These are phyloP conservation scores for Drosophila infuscata DNA, from an alignment of 2,888 invertebrate species.

Conservation along the genomic window DNA sequence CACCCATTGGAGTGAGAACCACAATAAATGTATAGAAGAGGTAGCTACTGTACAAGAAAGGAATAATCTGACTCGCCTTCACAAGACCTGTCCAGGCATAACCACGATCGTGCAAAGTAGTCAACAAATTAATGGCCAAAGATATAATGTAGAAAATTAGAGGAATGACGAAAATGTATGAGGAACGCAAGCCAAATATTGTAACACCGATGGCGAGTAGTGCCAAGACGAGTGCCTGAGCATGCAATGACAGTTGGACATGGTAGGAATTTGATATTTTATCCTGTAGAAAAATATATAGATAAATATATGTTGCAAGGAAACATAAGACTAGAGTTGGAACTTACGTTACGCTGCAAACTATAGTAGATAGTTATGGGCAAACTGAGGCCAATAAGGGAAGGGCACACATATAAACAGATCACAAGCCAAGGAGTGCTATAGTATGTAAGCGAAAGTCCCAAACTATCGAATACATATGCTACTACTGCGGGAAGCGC, in stretches of 20 bases:
- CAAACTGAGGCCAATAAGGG: constrained; percentile 79
- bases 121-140: constrained; percentile 74
- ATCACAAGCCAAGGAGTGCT: constrained; percentile 86
- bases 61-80: constrained; percentile 83
- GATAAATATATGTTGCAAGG: background rate
- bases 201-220: constrained; percentile 67
- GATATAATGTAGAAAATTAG: constrained; percentile 76
- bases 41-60: constrained; percentile 85
- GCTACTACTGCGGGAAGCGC: constrained; percentile 81
- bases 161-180: constrained; percentile 76
- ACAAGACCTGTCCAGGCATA: constrained; percentile 76
- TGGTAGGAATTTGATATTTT: constrained; percentile 66
- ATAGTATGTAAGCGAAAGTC: constrained; percentile 87
- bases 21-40: constrained; percentile 85
- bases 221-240: constrained; percentile 76
- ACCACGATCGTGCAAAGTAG: constrained; percentile 73
- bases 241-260: constrained; percentile 79
- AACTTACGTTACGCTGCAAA: constrained; percentile 72
- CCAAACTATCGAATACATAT: constrained; percentile 81
- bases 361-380: constrained; percentile 75
- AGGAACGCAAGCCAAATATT: constrained; percentile 66
- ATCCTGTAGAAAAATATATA: constrained; percentile 65
- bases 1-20: constrained; percentile 87
- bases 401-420: constrained; percentile 82
- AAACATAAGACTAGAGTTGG: background rate